Base-by-base conservation (phyloP, 2,888 invertebrate species). In the Gymnosoma rotundatum region DNA sequence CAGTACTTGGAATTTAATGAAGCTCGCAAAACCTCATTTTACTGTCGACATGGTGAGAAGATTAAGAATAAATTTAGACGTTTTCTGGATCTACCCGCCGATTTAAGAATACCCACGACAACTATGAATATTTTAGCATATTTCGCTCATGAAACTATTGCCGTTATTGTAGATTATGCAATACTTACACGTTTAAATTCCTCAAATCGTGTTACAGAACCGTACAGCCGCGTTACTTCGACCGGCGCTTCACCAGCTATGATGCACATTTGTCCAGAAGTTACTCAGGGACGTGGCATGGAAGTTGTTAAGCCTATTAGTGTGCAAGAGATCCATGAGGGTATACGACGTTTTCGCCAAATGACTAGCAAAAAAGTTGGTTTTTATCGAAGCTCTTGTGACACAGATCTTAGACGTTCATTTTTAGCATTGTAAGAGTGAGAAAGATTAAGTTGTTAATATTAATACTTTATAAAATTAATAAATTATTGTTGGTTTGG, bases 121-220 rank as follows among this genome's bases (percentile, higher is more conserved):
- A 96, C 96, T 0, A 93, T 96, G 88, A 96, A 96, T 89, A 95
- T 98, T 4, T 91, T 98, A 84, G 95, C 96, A 63, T 98, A 97
- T 90, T 93, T 98, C 86, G 97, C 97, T 0, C 97, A 97, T 90
- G 98, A 98, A 93, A 97, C 97, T 0, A 96, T 98, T 9, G 98
- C 98, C 0, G 96, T 97, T 90, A 95, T 98, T 78, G 95, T 97
- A 2, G 98, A 98, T 92, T 94, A 96, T 87, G 96, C 97, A 0
- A 94, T 98, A 84, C 90, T 98, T 64, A 95, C 97, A 1, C 93
- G 97, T 60, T 94, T 97, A 88, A 97, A 97, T 90, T 94, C 94
- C 54, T 94, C 94, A 85, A 95, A 94, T 89, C 94, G 94, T 58
- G 92, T 93, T 56, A 94, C 94, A 2, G 96, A 96, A 90, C 95